Evolutionary conservation across 23 tunicate genomes (phyloP).

Genomic region (Styela plicata): DNA sequence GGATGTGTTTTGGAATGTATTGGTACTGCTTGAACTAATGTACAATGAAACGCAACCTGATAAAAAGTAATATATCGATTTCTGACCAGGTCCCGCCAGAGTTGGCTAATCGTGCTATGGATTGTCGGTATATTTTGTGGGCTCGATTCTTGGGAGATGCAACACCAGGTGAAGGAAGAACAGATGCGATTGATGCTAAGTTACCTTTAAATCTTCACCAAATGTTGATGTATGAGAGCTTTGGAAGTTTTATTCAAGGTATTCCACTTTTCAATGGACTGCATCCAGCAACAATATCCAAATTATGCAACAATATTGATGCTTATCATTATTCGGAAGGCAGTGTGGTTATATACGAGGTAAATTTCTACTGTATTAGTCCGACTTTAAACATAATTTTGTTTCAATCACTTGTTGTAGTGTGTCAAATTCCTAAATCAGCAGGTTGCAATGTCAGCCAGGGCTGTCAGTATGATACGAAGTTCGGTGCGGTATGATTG

Average conservation of each 20-base stretch:
- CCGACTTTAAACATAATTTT: too few relatives aligned
- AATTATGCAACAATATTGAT: conserved; percentile 62
- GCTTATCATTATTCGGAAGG: conserved; percentile 67
- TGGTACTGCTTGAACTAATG: too few relatives aligned
- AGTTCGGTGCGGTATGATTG: too few relatives aligned
- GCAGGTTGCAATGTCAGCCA: too few relatives aligned
- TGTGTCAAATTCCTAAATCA: too few relatives aligned
- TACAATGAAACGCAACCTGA: too few relatives aligned
- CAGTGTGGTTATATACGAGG: conserved; percentile 84
- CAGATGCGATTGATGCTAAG: conserved; percentile 44
- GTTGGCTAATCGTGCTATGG: conserved; percentile 64
- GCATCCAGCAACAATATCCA: conserved; percentile 52
- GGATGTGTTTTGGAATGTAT: too few relatives aligned
- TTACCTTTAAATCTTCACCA: conserved; percentile 57
- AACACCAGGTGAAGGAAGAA: conserved; percentile 46
- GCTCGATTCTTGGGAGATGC: conserved; percentile 69
- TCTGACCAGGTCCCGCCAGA: conserved; percentile 42
- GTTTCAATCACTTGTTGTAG: too few relatives aligned
- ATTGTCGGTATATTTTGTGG: conserved; percentile 76
- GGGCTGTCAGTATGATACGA: too few relatives aligned
- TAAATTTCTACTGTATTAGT: background rate
- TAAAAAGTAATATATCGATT: too few relatives aligned
- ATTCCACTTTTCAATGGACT: conserved; percentile 69
- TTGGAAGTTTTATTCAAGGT: conserved; percentile 53
- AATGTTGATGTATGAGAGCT: conserved; percentile 66